A percentile compares a stretch with the other conserved stretches of the same genome.
Conservation (phyloP, 2,888 invertebrate genomes). For the Drosophila fungiperda region DNA sequence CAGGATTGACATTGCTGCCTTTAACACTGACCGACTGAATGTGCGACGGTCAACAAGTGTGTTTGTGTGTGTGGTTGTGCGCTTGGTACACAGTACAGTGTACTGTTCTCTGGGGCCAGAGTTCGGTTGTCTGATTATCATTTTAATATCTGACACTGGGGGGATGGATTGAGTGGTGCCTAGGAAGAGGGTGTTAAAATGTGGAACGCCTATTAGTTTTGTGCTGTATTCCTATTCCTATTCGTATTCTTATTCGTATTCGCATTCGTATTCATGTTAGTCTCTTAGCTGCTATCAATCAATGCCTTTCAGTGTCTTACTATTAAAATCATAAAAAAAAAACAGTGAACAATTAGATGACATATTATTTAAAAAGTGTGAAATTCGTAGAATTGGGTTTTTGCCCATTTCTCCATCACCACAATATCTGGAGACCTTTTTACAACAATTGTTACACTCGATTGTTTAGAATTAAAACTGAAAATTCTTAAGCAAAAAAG, state of each 20-base stretch:
- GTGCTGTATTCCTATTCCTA: background rate
- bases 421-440: background rate
- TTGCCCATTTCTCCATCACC: background rate
- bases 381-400: background rate
- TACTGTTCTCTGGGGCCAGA: conserved; percentile 33
- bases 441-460: background rate
- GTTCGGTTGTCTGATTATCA: conserved; percentile 37
- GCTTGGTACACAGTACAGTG: conserved; percentile 24
- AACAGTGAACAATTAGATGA: conserved; percentile 37
- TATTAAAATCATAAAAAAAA: conserved; percentile 13
- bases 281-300: conserved; percentile 37
- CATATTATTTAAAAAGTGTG: conserved; percentile 33
- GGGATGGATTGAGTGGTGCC: background rate
- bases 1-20: conserved; percentile 21
- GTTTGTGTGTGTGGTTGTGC: conserved; percentile 14
- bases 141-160: conserved; percentile 13
- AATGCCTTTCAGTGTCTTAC: conserved; percentile 19
- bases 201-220: background rate
- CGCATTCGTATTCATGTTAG: background rate
- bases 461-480: background rate
- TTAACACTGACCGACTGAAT: conserved; percentile 70
- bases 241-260: too few relatives aligned
- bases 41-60: conserved; percentile 11
- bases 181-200: background rate
- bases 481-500: background rate